Evolutionary conservation across 2,888 invertebrate species (phyloP), one percentile per base, ranked within the genome.

Genomic region (Torymus auratus): DNA sequence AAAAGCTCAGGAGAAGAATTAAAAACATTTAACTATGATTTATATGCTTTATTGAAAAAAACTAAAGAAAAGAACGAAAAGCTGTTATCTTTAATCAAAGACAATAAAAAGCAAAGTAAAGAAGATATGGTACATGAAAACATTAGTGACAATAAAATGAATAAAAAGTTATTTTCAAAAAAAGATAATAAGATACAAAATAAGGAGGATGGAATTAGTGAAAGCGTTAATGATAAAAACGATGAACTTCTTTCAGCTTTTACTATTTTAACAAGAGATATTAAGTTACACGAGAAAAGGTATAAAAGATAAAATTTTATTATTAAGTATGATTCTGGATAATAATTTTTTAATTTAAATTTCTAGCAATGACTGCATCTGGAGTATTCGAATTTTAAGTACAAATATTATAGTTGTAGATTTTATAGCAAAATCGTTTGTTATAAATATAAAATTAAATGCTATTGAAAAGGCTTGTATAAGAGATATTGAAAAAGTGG

Each of bases 361-460:
- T 87, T 87, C 76, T 62, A 89, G 89, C 10, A 70, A 86, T 14
- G 83, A 87, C 15, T 85, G 86, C 62, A 88, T 89, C 77, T 89
- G 89, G 89, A 73, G 84, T 7, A 76, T 87, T 76, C 77, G 81
- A 79, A 50, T 83, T 71, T 14, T 85, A 10, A 81, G 85, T 17
- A 82, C 78, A 64, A 84, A 84, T 75, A 69, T 84, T 3, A 72
- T 89, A 55, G 80, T 83, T 55, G 75, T 86, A n/a, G 84, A 85
- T 81, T 89, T 87, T 71, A 87, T 89, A 67, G 84, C 86, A 10
- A 85, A 83, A 73, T 87, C 88, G 13, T 78, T 89, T 53, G 84
- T 88, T 65, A 50, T 87, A 50, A 78, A 83, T 17, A 75, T 87
- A 79, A 82, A 73, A 71, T 83, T 86, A n/a, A 83, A 85, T 56